Conservation (phyloP, 2,113 vertebrate species). For the Echinops telfairi region DNA sequence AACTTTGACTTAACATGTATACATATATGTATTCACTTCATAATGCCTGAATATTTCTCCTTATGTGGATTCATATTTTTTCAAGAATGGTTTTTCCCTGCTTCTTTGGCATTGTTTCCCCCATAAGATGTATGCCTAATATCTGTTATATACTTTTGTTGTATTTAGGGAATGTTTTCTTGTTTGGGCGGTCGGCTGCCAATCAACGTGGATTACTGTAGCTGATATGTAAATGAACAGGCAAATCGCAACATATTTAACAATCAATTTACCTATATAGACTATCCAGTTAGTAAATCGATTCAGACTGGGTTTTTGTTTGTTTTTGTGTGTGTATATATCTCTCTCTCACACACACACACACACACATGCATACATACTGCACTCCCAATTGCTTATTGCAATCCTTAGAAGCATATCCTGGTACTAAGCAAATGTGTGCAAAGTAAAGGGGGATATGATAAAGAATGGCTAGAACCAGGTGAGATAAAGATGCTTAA, state of each 20-base stretch:
- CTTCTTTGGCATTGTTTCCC: not conserved
- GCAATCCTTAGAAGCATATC: not conserved
- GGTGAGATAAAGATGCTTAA: slow-evolving; percentile 7
- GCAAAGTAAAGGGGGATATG: not conserved
- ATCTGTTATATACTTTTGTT: not conserved
- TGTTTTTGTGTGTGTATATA: not conserved
- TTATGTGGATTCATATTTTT: not conserved
- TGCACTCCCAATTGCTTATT: not conserved
- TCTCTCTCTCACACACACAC: too few relatives aligned
- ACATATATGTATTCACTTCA: not conserved
- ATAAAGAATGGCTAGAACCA: not conserved
- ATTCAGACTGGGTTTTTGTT: not conserved
- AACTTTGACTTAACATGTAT: slow-evolving; percentile 12
- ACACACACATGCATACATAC: too few relatives aligned
- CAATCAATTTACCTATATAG: not conserved
- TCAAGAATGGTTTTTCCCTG: slow-evolving; percentile 6
- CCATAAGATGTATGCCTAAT: not conserved
- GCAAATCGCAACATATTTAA: not conserved
- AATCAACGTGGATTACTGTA: not conserved
- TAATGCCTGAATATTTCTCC: not conserved
- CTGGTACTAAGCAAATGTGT: slow-evolving; percentile 5
- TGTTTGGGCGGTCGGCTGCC: not conserved
- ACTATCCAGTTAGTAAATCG: not conserved
- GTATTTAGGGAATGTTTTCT: not conserved
- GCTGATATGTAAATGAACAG: not conserved